These are phyloP conservation scores for Semnornis frantzii DNA, from an alignment of 2,113 vertebrate genomes.

Conservation along the genomic window DNA sequence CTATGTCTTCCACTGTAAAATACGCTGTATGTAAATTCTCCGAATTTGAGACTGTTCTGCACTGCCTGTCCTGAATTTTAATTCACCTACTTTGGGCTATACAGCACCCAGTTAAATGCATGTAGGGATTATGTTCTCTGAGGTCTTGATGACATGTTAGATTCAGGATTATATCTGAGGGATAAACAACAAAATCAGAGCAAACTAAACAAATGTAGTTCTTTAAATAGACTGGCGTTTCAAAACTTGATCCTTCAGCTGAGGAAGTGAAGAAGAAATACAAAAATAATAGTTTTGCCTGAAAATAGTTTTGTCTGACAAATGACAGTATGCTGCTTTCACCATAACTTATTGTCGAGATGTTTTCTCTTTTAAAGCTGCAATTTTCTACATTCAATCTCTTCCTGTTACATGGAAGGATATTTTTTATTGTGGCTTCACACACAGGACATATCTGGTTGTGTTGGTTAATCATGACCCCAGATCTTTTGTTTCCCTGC, in stretches of 20 bases:
- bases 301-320: not conserved
- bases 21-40: not conserved
- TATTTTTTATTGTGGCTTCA: not conserved
- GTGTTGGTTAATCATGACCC: not conserved
- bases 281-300: not conserved
- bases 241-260: not conserved
- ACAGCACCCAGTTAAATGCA: not conserved
- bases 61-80: not conserved
- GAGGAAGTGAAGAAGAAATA: not conserved
- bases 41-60: not conserved
- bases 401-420: not conserved
- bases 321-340: not conserved
- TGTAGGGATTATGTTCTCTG: not conserved
- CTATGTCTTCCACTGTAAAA: not conserved
- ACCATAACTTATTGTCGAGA: not conserved
- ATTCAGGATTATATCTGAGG: conserved; percentile 1
- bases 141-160: not conserved
- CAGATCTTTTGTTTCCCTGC: not conserved
- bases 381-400: not conserved
- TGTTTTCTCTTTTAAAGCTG: not conserved
- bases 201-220: fast-evolving
- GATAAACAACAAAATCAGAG: not conserved
- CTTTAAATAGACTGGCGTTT: conserved; percentile 19
- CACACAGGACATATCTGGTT: not conserved
- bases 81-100: not conserved